Evolutionary conservation across 2,888 invertebrate species (phyloP), one percentile per base, ranked within the genome.

Genomic region (Liodrosophila aerea): DNA sequence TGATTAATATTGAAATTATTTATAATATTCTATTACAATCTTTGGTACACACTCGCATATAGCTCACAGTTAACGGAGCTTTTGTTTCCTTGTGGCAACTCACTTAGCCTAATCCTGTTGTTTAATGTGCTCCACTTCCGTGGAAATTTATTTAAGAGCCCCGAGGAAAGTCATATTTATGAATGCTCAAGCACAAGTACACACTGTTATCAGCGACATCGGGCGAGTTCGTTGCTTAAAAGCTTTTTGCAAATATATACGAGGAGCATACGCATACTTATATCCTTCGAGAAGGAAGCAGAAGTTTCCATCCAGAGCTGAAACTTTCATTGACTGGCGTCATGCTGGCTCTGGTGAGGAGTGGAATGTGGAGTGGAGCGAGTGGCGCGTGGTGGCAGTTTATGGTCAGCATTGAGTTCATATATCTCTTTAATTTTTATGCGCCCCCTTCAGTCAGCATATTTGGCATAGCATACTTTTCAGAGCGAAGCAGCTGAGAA

Each of bases 361-460:
- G 8, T 27, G 51, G 44, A 18, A 33, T 49, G 13, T 40, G 47
- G 29, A n/a, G 11, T 34, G 15, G 3, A 8, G 29, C 29, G 29
- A n/a, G 41, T 29, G 69, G 49, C 39, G 40, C 39, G 37, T 15
- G 27, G 37, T 44, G 30, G 40, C 54, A 56, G 62, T 73, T 69
- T 69, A 68, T 72, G 69, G 69, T 73, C 73, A 73, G 51, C 69
- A 49, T 69, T 53, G 40, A 51, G 18, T 47, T 73, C 63, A 67
- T 70, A 78, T 68, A 74, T 78, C 72, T 84, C 85, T 78, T 82
- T 85, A 78, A 85, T 78, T 78, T 83, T 82, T 72, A 78, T 82
- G 65, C 64, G 37, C 47, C 36, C 46, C 34, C 59, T 52, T 56
- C 43, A 72, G 85, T 85, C 77, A 78, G 77, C 85, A 77, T 64